A percentile compares a stretch with the other conserved stretches of the same genome.
Evolutionary conservation across 2,113 vertebrate genomes (phyloP).

Genomic region (Lagopus muta): DNA sequence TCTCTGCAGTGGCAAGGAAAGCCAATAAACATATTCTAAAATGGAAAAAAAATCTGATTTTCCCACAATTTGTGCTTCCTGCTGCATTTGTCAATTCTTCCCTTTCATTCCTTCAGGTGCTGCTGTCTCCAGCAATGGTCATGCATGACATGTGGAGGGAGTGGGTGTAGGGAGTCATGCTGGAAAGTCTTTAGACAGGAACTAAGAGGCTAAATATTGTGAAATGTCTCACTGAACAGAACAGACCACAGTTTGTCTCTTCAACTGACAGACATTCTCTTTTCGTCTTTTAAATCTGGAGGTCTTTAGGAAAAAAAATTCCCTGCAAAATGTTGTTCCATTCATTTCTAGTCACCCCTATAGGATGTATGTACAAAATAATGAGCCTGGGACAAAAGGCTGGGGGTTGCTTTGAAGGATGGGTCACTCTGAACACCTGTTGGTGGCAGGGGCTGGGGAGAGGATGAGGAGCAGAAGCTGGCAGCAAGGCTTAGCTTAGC

Average conservation of each 20-base stretch:
- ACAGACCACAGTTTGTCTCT: neutral
- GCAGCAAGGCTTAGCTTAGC: neutral
- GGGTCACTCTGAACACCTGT: neutral
- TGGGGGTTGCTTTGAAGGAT: neutral
- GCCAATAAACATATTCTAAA: neutral
- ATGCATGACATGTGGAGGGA: neutral
- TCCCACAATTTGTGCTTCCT: neutral
- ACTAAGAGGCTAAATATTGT: neutral
- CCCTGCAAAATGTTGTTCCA: neutral
- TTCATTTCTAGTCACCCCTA: neutral
- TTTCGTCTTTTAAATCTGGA: neutral
- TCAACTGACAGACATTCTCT: neutral
- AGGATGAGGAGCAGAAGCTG: neutral
- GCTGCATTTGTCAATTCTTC: neutral
- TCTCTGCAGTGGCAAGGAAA: neutral
- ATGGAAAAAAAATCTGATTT: neutral
- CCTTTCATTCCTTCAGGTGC: neutral
- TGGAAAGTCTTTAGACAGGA: neutral
- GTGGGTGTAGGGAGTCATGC: neutral
- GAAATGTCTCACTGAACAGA: neutral
- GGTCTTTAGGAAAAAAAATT: neutral
- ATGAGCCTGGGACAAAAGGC: neutral
- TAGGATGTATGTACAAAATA: neutral
- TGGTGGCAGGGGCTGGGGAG: neutral
- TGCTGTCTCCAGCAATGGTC: neutral